Evolutionary conservation across 1,140 invertebrate genomes (phyloP), one percentile per base, ranked within the genome.

Genomic region (Achroia grisella): DNA sequence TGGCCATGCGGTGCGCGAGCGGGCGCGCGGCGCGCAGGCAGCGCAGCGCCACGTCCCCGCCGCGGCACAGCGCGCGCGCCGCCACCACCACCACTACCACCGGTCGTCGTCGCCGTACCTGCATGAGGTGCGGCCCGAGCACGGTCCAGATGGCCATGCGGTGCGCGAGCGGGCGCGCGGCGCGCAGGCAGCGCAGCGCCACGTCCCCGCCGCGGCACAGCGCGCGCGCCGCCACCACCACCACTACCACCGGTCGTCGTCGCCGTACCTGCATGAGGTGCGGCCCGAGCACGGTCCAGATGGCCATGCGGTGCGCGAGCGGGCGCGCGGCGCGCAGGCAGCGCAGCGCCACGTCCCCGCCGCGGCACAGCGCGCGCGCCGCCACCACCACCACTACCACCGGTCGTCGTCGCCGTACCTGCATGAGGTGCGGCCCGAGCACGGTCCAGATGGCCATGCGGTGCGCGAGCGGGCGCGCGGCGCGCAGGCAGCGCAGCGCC

Each of bases 61-160:
- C 90, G 31, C 95, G 87, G 60, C 94, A 92, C 1, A 98, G 75
- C 0, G 97, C 88, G n/a, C 92, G 72, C 4, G 89, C 88, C 1
- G 86, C 88, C 40, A 87, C n/a, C n/a, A n/a, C n/a, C n/a, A n/a
- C n/a, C n/a, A n/a, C n/a, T n/a, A n/a, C n/a, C n/a, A n/a, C n/a
- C n/a, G n/a, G n/a, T n/a, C n/a, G n/a, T n/a, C n/a, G n/a, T n/a
- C n/a, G n/a, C n/a, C n/a, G n/a, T n/a, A 93, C 92, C 89, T 97
- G 95, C 91, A 97, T 96, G 48, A 97, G 92, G 84, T 97, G 95
- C 0, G 95, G 94, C 2, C 95, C 94, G 4, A 95, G 91, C 1
- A 96, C 93, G 44, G 93, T 94, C 96, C 96, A 98, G 9, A 94
- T 89, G 55, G 92, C 92, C 90, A 98, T 95, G 11, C 96, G 91